Base-by-base conservation (phyloP, 2,113 vertebrate genomes). In the Sturnus vulgaris region DNA sequence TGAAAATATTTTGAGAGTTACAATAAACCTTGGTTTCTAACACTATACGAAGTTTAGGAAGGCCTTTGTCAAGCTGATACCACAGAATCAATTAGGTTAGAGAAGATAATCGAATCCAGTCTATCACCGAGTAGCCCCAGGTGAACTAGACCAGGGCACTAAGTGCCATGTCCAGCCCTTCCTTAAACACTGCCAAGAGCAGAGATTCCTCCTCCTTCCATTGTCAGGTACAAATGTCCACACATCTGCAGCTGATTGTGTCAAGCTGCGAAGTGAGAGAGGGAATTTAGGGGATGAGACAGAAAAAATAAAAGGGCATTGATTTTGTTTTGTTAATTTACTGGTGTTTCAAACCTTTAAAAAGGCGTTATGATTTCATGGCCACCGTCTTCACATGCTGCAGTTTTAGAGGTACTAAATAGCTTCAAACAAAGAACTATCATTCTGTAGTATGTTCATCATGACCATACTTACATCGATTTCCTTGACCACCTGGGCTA, bases 1-100 rank as follows among this genome's bases (percentile, higher is more conserved):
- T 49, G 40, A 40, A 53, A 60, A 19, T 14, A 3, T 3, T 7
- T 18, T 15, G 3, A n/a, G 5, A 35, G 8, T 22, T 18, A 8
- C 0, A 7, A 14, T 14, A 56, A 37, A 40, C 24, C 2, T 40
- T 9, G 3, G 12, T 14, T 10, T 3, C 40, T 76, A 20, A 11
- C 0, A 5, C 9, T 7, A 12, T 40, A 24, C 1, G 37, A 10
- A 21, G 2, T 55, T 65, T 37, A 39, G 18, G 14, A 59, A 65
- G 13, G 17, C 17, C 21, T 69, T 52, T 66, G 11, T 50, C 23
- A 16, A 50, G 25, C 27, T 39, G 65, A 8, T 19, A 27, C 2
- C 21, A 9, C 70, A 13, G 40, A 35, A 23, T 19, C 40, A 13
- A 0, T 42, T 8, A 13, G 53, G 12, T 23, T 53, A 17, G 30